These are phyloP conservation scores for Fragum fragum DNA, from an alignment of 2,888 invertebrate species.

Conservation along the genomic window DNA sequence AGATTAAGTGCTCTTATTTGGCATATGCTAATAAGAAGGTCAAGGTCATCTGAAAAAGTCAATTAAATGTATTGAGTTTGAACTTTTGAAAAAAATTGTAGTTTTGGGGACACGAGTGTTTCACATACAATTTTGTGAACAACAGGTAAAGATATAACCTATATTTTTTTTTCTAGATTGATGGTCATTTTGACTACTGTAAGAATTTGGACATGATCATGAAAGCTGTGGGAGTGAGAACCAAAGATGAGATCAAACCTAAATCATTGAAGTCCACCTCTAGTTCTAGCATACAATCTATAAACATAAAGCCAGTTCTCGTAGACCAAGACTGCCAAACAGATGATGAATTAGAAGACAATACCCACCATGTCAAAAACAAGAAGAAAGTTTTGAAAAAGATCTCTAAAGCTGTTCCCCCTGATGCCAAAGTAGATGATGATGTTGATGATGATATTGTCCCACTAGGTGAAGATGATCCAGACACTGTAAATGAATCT, in stretches of 20 bases:
- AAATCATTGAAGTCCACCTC: neutral
- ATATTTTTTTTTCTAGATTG: conserved; percentile 77
- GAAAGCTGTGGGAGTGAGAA: conserved; percentile 86
- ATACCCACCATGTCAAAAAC: neutral
- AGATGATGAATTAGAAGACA: conserved; percentile 12
- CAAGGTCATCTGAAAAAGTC: neutral
- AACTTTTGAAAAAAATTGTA: neutral
- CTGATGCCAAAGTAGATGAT: neutral
- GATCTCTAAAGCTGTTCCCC: neutral
- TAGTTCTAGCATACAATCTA: conserved; percentile 10
- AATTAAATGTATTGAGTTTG: neutral
- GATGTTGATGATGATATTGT: neutral
- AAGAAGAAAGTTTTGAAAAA: neutral
- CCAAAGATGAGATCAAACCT: conserved; percentile 73
- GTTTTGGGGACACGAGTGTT: too few relatives aligned
- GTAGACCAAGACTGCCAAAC: conserved; percentile 22
- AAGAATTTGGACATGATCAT: conserved; percentile 89
- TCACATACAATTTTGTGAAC: too few relatives aligned
- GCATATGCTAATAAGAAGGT: too few relatives aligned
- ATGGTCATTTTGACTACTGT: conserved; percentile 89
- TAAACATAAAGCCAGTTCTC: neutral
- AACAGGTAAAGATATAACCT: too few relatives aligned
- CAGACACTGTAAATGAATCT: neutral
- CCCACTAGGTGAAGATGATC: neutral
- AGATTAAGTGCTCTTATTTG: too few relatives aligned